Conservation (phyloP, 2,797 vertebrate genomes). For the Calcarius lapponicus region DNA sequence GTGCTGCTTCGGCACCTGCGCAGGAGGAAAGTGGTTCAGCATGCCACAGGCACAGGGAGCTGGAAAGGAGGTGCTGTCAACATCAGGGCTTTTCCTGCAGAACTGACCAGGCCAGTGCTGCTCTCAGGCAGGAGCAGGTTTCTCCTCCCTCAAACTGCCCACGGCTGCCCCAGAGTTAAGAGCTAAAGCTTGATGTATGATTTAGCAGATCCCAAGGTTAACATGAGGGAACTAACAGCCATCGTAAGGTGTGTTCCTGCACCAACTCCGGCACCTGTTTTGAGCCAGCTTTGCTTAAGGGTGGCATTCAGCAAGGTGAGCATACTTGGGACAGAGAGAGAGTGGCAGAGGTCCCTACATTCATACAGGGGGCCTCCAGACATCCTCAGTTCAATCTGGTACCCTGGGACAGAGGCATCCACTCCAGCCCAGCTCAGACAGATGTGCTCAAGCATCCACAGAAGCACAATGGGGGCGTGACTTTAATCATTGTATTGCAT, state of each 20-base stretch:
- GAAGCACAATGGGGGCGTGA: neutral
- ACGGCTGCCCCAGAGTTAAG: too few species aligned
- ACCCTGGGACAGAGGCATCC: neutral
- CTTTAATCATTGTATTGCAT: neutral
- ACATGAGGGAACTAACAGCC: neutral
- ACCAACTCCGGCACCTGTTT: neutral
- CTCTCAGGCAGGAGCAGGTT: neutral
- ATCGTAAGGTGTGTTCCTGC: neutral
- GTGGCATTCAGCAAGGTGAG: neutral
- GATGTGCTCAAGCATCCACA: neutral
- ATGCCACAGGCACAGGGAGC: rapidly evolving
- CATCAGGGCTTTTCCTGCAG: neutral
- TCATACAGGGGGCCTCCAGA: neutral
- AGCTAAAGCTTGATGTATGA: neutral
- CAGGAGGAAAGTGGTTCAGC: neutral
- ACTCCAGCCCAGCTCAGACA: neutral
- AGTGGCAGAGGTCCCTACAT: neutral
- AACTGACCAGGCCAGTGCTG: rapidly evolving
- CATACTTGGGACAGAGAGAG: neutral
- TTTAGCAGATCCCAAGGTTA: neutral
- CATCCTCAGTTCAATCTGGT: neutral
- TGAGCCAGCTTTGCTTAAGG: neutral
- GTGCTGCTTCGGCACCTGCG: neutral
- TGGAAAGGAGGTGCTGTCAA: neutral
- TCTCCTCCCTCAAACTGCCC: neutral